phyloP scores from a whole-genome alignment of 2,797 vertebrate genomes.

The Ceyx erithaca region DNA sequence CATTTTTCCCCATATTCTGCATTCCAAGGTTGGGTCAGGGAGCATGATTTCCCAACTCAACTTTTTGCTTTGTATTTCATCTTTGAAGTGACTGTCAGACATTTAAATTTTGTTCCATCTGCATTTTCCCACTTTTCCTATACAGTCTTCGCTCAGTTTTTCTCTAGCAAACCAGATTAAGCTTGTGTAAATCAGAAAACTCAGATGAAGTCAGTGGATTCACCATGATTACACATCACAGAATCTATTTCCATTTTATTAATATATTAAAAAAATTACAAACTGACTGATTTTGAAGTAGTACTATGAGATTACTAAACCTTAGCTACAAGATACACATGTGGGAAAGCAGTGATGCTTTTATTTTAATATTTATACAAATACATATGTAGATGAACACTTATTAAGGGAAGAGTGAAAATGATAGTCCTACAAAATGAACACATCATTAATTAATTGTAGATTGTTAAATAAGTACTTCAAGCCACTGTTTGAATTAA shows the following conservation, averaged over 20 bases:
- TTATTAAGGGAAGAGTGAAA: background rate
- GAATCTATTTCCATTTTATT: background rate
- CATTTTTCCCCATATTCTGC: constrained; percentile 34
- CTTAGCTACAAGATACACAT: background rate
- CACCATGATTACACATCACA: background rate
- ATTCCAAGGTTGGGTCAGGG: background rate
- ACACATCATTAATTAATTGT: background rate
- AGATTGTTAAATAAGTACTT: background rate
- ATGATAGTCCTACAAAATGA: background rate
- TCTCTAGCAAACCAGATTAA: too few relatives aligned
- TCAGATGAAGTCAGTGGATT: background rate
- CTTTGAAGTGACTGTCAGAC: background rate
- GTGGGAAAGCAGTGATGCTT: background rate
- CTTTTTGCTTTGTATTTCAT: background rate
- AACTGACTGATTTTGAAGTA: background rate
- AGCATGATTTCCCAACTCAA: background rate
- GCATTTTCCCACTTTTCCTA: background rate
- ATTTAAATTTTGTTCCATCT: background rate
- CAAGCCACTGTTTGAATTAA: background rate
- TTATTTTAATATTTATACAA: background rate
- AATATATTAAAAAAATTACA: background rate
- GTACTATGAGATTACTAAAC: background rate
- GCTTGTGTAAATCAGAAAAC: background rate
- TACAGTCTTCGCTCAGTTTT: background rate
- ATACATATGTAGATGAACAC: background rate